Percentiles rank a stretch among this genome's conserved stretches.
These are phyloP conservation scores for Gymnoscelis rufifasciata DNA, from an alignment of 2,888 invertebrate species.

Conservation along the genomic window DNA sequence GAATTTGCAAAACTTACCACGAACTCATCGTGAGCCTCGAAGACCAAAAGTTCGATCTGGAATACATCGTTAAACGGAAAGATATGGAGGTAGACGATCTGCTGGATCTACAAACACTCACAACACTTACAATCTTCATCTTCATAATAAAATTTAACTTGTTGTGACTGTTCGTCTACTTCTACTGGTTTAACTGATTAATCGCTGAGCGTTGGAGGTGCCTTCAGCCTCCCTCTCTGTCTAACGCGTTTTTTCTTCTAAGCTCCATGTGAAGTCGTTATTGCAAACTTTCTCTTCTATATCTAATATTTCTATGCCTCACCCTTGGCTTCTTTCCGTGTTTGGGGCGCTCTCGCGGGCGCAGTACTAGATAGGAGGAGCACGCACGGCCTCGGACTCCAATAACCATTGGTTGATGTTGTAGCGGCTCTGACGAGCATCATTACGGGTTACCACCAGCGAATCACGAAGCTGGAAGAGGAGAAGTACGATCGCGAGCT, in stretches of 20 bases:
- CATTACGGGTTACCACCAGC: conserved; percentile 88
- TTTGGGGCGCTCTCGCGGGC: conserved; percentile 38
- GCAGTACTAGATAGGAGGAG: conserved; percentile 27
- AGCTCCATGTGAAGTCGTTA: conserved; percentile 61
- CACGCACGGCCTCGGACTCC: conserved; percentile 25
- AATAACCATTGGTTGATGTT: conserved; percentile 72
- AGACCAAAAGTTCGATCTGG: conserved; percentile 98
- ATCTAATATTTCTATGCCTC: conserved; percentile 53
- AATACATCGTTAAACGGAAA: conserved; percentile 98
- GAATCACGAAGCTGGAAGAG: conserved; percentile 89
- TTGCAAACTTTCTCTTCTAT: conserved; percentile 55
- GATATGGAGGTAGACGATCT: conserved; percentile 93
- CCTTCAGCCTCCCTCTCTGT: conserved; percentile 46
- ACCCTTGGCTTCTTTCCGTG: conserved; percentile 56
- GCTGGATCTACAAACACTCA: conserved; percentile 60
- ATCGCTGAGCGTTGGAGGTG: conserved; percentile 43
- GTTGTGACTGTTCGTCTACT: conserved; percentile 63
- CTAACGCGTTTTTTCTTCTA: conserved; percentile 65
- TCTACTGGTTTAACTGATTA: conserved; percentile 61
- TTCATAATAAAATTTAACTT: conserved; percentile 53
- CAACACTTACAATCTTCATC: conserved; percentile 52
- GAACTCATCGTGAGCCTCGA: conserved; percentile 92
- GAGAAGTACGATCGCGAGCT: conserved; percentile 99
- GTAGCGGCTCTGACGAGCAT: conserved; percentile 83
- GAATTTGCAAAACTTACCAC: conserved; percentile 90